Evolutionary conservation across 2,113 vertebrate species (phyloP), one percentile per base, ranked within the genome.

Genomic region (Noctilio leporinus): DNA sequence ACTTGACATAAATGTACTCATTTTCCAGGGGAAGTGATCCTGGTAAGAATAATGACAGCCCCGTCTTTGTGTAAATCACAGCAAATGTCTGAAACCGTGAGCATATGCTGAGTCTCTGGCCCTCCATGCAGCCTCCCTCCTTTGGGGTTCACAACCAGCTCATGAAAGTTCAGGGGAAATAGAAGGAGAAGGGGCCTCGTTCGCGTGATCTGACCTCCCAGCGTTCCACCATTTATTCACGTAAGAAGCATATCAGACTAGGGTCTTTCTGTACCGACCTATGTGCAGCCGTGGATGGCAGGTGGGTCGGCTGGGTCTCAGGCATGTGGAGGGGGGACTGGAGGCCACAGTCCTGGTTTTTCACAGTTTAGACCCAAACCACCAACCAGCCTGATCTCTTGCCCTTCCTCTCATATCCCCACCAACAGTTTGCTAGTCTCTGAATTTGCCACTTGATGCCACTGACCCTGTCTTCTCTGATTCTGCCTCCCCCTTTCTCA

Each of bases 1-100:
- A 73, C 83, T 92, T 76, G 57, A 76, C 45, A 86, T 86, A 24
- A 24, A 69, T 51, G 78, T 78, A 64, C n/a, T 64, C 24, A 94
- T 92, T 70, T 89, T 24, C 75, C 85, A 78, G 59, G 69, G 83
- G 64, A 92, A 93, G 87, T 17, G 51, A 95, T 72, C 83, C 72
- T 47, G 84, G 84, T 76, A 64, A 90, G 81, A 80, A 90, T 59
- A 81, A 97, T 95, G 47, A 76, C 65, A 93, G 35, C 30, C n/a
- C 57, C 35, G 12, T 38, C 51, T 65, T 38, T 1, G 45, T 59
- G 75, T 75, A 91, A 95, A 92, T 95, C 28, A 92, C 26, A 62
- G 84, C 20, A 53, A 84, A 86, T 43, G 35, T 35, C 33, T 95
- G 62, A 40, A 75, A 40, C 40, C 24, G 24, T 49, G 64, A 81